Evolutionary conservation across 2,797 vertebrate genomes (phyloP), one percentile per base, ranked within the genome.

Genomic region (Kryptopterus vitreolus): DNA sequence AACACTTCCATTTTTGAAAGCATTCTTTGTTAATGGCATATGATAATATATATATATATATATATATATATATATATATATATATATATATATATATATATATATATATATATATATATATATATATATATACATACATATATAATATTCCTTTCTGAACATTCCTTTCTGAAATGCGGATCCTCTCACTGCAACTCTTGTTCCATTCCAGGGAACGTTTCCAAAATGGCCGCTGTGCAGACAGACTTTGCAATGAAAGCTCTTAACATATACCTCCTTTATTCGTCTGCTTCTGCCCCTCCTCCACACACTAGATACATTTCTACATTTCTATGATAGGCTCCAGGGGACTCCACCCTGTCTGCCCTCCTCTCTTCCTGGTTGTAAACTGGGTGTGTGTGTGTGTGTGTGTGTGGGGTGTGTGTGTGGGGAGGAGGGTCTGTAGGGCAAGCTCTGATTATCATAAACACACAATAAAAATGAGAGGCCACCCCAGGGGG

Each of bases 401-500:
- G n/a, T n/a, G n/a, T n/a, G n/a, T n/a, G n/a, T n/a, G n/a, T n/a
- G n/a, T n/a, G n/a, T n/a, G n/a, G n/a, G n/a, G n/a, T n/a, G n/a
- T n/a, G n/a, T n/a, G n/a, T n/a, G n/a, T 43, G 38, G 38, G 90
- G 92, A 91, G 92, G 91, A 88, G 89, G 91, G 90, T 85, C 88
- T 84, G 89, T 86, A 59, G 84, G 55, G n/a, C 90, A 93, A 93
- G 93, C 92, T 91, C 92, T 92, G 93, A 94, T 94, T 92, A 94
- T 92, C 94, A 93, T 94, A 93, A 93, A 92, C 91, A 90, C 91
- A 93, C 92, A 94, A 93, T 92, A 89, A 91, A 86, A 88, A 89
- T 85, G 87, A 79, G 86, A 66, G 76, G 52, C 61, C 62, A 65
- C 62, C 76, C 59, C 69, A 73, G 75, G 43, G n/a, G 33, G 74